phyloP scores from a whole-genome alignment of 1,140 invertebrate genomes.

The Neotoxoptera formosana region DNA sequence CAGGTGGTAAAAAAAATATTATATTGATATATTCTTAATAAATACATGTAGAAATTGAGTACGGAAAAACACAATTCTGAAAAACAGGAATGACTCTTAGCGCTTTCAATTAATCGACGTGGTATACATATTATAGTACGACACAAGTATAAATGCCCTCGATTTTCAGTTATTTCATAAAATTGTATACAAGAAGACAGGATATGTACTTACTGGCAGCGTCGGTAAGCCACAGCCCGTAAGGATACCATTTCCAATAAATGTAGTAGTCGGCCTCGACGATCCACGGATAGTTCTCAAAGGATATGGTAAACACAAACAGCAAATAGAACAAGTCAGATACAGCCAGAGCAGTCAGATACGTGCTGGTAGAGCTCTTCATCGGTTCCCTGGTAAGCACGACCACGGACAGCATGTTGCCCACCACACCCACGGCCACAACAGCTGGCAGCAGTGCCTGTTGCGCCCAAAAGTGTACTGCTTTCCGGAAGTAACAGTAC shows the following conservation, averaged over 20 bases:
- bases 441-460: conserved; percentile 75
- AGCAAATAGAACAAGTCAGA: conserved; percentile 77
- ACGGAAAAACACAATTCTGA: neutral
- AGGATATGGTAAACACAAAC: conserved; percentile 72
- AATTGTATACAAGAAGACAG: neutral
- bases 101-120: neutral
- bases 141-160: no score
- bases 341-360: conserved; percentile 76
- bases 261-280: conserved; percentile 63
- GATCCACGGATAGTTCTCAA: conserved; percentile 70
- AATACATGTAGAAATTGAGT: neutral
- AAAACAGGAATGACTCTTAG: neutral
- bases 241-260: conserved; percentile 69
- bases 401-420: conserved; percentile 76
- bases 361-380: conserved; percentile 78
- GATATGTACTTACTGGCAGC: conserved; percentile 67
- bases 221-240: conserved; percentile 71
- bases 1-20: no score
- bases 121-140: neutral
- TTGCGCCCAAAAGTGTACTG: conserved; percentile 65
- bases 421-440: conserved; percentile 73
- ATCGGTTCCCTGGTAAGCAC: conserved; percentile 78
- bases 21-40: neutral
- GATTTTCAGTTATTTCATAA: neutral
- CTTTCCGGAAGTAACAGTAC: conserved; percentile 61